Evolutionary conservation across 2,888 invertebrate species (phyloP), one percentile per base, ranked within the genome.

Genomic region (Trichogramma dendrolimi): DNA sequence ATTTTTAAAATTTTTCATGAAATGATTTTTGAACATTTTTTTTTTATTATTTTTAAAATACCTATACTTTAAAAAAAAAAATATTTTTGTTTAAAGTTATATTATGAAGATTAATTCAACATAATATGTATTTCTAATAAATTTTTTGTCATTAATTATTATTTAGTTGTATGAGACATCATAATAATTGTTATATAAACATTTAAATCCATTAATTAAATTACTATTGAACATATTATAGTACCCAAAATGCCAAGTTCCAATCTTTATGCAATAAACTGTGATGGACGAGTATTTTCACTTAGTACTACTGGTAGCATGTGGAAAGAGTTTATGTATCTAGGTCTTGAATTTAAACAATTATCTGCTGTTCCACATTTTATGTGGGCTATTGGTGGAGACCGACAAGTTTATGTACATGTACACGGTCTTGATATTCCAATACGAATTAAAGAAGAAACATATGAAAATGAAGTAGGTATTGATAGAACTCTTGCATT

Each of bases 311-410:
- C 85, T 69, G 89, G 91, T 4, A 85, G 87, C 27, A 89, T 89
- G 80, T 94, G 94, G 93, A 84, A 90, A 73, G 92, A 93, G 79
- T 87, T 94, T 75, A 87, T 89, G 75, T 93, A 93, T 74, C 83
- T 89, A 38, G 92, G 93, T 1, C 83, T 94, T 67, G 93, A 94
- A 74, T 92, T 95, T 74, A 96, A 95, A 80, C 90, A 92, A 73
- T 81, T 95, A 56, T 90, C 93, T 4, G 89, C 93, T 4, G 87
- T 91, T 2, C 89, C 90, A 10, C 88, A 92, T 80, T 91, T 90
- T 73, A 83, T 94, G 73, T 96, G 95, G 95, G 94, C 94, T 2
- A 88, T 96, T 61, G 95, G 95, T 46, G 92, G 94, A 7, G 94
- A 96, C 77, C 87, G 95, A 66, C 95, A 95, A 80, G 89, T 94